phyloP scores from a whole-genome alignment of 2,113 vertebrate species.

The Mesoclemmys tuberculata region DNA sequence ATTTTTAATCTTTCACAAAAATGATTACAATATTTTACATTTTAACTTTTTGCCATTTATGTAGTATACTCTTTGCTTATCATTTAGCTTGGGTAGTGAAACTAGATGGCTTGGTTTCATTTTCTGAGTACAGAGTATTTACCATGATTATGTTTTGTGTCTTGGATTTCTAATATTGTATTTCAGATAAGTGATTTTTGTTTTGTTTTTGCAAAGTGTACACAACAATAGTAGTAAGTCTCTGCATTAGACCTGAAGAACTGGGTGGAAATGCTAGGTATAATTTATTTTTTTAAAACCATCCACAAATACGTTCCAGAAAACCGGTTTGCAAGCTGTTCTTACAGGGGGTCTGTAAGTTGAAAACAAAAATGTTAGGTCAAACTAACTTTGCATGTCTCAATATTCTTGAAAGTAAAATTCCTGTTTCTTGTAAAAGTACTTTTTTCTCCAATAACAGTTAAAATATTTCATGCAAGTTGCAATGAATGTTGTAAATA shows the following conservation, averaged over 20 bases:
- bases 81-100: not conserved
- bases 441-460: not conserved
- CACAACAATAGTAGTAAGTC: not conserved
- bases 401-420: not conserved
- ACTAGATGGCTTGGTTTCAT: not conserved
- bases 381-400: not conserved
- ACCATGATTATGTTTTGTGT: fast-evolving
- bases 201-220: not conserved
- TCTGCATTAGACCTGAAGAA: not conserved
- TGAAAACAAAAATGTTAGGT: constrained; percentile 16
- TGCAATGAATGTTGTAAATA: not conserved
- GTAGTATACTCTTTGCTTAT: not conserved
- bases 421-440: not conserved
- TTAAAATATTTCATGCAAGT: not conserved
- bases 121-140: not conserved
- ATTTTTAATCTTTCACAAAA: not conserved
- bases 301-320: not conserved
- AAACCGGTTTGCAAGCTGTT: not conserved
- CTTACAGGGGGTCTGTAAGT: not conserved
- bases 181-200: fast-evolving
- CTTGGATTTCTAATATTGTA: not conserved
- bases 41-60: not conserved
- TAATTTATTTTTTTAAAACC: not conserved
- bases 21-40: not conserved
- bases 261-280: not conserved